A percentile compares a stretch with the other conserved stretches of the same genome.
These are phyloP conservation scores for Coleophora deauratella DNA, from an alignment of 2,888 invertebrate species.

Conservation along the genomic window DNA sequence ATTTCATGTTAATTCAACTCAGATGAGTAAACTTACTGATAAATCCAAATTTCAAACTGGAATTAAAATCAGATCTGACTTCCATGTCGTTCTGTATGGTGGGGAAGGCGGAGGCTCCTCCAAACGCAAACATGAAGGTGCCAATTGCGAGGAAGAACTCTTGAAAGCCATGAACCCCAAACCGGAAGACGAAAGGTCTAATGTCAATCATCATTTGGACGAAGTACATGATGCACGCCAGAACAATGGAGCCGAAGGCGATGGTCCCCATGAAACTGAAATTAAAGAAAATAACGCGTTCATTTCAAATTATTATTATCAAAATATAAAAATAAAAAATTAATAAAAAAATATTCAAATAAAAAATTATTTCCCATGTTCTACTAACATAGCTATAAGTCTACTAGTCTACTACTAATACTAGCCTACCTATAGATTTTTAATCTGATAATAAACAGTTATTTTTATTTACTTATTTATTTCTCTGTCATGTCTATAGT, in stretches of 20 bases:
- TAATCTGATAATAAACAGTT: no score
- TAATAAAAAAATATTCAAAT: no score
- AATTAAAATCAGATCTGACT: conserved; percentile 77
- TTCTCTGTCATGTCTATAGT: no score
- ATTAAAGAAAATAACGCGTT: conserved; percentile 16
- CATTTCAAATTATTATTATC: not conserved
- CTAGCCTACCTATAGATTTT: no score
- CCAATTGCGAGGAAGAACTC: conserved; percentile 82
- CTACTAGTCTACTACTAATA: no score
- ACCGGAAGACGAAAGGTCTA: conserved; percentile 55
- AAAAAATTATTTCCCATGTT: no score
- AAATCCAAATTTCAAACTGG: conserved; percentile 76
- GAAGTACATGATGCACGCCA: conserved; percentile 77
- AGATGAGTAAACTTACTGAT: conserved; percentile 55
- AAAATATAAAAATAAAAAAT: no score
- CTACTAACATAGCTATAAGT: no score
- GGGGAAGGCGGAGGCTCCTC: conserved; percentile 84
- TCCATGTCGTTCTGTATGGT: conserved; percentile 87
- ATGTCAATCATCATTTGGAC: conserved; percentile 75
- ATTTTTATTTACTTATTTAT: no score
- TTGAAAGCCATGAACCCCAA: conserved; percentile 68
- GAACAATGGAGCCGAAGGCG: conserved; percentile 75
- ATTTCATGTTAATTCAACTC: no score
- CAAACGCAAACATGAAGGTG: conserved; percentile 80
- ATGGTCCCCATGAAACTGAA: conserved; percentile 76